Conservation (phyloP, 2,888 invertebrate species). For the Eustalomyia histrio region DNA sequence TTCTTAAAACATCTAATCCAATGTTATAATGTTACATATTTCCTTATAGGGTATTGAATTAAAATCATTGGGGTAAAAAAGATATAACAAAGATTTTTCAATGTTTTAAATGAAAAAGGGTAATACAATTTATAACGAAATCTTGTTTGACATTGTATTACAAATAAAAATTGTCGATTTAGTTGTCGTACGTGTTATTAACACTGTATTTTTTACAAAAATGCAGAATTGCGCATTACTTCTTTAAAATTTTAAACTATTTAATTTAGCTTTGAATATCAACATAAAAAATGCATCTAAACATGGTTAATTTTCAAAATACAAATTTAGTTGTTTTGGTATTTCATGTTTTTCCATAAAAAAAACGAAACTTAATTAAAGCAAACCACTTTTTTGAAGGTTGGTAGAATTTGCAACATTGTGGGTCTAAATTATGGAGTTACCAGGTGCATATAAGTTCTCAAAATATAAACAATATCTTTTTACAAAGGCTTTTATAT, state of each 20-base stretch:
- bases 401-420: background rate
- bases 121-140: conserved; percentile 27
- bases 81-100: background rate
- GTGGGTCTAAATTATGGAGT: background rate
- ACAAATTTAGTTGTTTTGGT: conserved; percentile 20
- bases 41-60: background rate
- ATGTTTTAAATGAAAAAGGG: conserved; percentile 8
- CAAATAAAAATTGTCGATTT: conserved; percentile 9
- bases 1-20: too few species aligned
- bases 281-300: too few species aligned
- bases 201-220: background rate
- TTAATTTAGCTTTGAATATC: background rate
- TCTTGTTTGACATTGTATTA: conserved; percentile 56
- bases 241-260: background rate
- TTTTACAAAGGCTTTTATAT: too few species aligned
- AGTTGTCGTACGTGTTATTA: conserved; percentile 2
- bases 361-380: background rate
- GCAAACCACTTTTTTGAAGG: background rate
- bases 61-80: background rate
- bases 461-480: too few species aligned
- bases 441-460: too few species aligned
- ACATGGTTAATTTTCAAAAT: background rate
- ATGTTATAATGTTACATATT: too few species aligned
- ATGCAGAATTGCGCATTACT: background rate
- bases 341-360: conserved; percentile 11